phyloP scores from a whole-genome alignment of 2,888 invertebrate genomes.

The Shargacucullia verbasci region DNA sequence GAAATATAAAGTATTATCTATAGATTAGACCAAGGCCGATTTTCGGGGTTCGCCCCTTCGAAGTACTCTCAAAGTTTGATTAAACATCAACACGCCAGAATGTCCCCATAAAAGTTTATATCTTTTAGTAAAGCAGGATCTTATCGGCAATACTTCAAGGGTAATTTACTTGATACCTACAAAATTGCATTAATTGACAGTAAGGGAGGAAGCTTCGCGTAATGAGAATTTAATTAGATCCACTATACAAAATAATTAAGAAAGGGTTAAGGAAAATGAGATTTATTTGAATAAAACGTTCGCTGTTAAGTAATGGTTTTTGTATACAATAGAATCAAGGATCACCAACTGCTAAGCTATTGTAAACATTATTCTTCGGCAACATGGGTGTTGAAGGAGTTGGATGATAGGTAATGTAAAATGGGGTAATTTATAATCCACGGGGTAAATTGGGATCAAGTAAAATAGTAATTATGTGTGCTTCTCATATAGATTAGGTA shows the following conservation, averaged over 20 bases:
- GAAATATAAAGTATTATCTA: too few relatives aligned
- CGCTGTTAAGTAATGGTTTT: constrained; percentile 14
- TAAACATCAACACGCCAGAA: constrained; percentile 38
- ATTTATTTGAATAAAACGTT: constrained; percentile 36
- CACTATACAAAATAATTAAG: constrained; percentile 51
- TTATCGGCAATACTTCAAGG: constrained; percentile 41
- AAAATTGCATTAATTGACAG: constrained; percentile 47
- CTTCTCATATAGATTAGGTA: too few relatives aligned
- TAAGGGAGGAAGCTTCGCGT: constrained; percentile 40
- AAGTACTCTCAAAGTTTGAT: constrained; percentile 32
- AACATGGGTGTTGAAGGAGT: too few relatives aligned
- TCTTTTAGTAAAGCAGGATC: constrained; percentile 22
- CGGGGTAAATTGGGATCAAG: too few relatives aligned
- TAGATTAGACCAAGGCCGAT: constrained; percentile 2
- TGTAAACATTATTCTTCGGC: too few relatives aligned
- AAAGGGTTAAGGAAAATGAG: constrained; percentile 27
- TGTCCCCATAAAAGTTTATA: constrained; percentile 38
- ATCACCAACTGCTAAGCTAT: too few relatives aligned
- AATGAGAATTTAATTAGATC: constrained; percentile 53
- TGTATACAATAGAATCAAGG: background rate
- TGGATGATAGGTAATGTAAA: too few relatives aligned
- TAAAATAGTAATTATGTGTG: too few relatives aligned
- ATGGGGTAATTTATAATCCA: too few relatives aligned
- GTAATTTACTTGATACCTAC: constrained; percentile 34
- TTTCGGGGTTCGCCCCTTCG: constrained; percentile 1